phyloP scores from a whole-genome alignment of 2,113 vertebrate species.

The Dipodomys merriami region DNA sequence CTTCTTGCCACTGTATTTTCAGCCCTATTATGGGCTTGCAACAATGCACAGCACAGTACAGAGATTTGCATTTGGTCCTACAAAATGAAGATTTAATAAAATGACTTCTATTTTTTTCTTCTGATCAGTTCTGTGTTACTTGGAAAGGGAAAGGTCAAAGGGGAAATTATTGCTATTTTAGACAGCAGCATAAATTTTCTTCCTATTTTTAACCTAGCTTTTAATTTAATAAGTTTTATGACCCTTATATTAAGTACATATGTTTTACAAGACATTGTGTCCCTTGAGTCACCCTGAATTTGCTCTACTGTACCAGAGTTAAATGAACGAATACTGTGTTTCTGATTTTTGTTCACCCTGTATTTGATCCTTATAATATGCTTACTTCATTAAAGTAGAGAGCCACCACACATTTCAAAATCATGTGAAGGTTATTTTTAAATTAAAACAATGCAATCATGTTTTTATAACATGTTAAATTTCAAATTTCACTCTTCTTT shows the following conservation, averaged over 20 bases:
- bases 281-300: conserved; percentile 95
- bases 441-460: conserved; percentile 75
- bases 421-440: conserved; percentile 47
- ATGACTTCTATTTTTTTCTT: conserved; percentile 48
- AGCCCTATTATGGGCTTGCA: conserved; percentile 60
- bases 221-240: conserved; percentile 99
- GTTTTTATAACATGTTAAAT: conserved; percentile 59
- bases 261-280: conserved; percentile 98
- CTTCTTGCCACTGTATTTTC: conserved; percentile 39
- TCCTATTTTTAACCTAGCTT: conserved; percentile 97
- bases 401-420: conserved; percentile 36
- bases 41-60: neutral
- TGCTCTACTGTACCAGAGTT: conserved; percentile 85
- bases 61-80: conserved; percentile 70
- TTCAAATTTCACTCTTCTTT: conserved; percentile 41
- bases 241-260: conserved; percentile 97
- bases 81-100: conserved; percentile 80
- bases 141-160: conserved; percentile 86
- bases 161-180: conserved; percentile 92
- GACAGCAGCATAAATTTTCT: conserved; percentile 96
- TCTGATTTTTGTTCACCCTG: conserved; percentile 84
- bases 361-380: conserved; percentile 84
- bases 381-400: conserved; percentile 71
- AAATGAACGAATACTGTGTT: conserved; percentile 89
- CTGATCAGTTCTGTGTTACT: conserved; percentile 79